Conservation (phyloP, 2,888 invertebrate genomes). For the Crossocerus cetratus region DNA sequence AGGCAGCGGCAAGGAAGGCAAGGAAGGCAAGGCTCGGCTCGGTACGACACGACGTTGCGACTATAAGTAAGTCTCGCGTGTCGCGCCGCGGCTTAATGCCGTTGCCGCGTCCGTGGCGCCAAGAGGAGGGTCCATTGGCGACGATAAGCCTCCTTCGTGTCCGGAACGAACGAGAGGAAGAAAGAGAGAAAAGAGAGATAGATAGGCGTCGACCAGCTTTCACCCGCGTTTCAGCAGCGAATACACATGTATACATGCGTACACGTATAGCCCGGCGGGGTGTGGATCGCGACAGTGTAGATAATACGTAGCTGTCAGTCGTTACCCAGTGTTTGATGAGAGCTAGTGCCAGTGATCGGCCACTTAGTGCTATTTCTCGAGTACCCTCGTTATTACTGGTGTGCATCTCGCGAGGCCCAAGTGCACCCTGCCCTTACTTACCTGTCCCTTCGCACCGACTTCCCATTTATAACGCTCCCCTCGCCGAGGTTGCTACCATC, state of each 20-base stretch:
- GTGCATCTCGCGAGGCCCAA: too few relatives aligned
- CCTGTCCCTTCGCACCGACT: too few relatives aligned
- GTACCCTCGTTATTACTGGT: background rate
- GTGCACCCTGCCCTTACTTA: too few relatives aligned
- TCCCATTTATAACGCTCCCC: too few relatives aligned
- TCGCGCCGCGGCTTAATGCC: conserved; percentile 73
- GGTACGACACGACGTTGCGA: conserved; percentile 58
- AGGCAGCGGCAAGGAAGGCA: background rate
- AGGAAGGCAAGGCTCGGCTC: background rate
- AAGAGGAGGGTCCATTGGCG: conserved; percentile 69
- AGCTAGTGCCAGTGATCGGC: conserved; percentile 32
- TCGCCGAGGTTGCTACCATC: too few relatives aligned
- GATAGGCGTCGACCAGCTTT: conserved; percentile 52
- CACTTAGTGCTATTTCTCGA: conserved; percentile 10
- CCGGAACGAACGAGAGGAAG: conserved; percentile 44
- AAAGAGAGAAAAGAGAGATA: conserved; percentile 48
- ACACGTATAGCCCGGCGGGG: conserved; percentile 41
- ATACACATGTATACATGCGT: conserved; percentile 32
- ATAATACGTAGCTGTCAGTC: conserved; percentile 59
- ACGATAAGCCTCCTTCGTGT: conserved; percentile 62
- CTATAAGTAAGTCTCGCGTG: conserved; percentile 75
- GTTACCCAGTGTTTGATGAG: conserved; percentile 39
- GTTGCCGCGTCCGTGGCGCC: conserved; percentile 75
- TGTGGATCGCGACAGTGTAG: conserved; percentile 57
- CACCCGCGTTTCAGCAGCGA: conserved; percentile 54